These are phyloP conservation scores for Drosophila phalerata DNA, from an alignment of 2,888 invertebrate genomes.

Conservation along the genomic window DNA sequence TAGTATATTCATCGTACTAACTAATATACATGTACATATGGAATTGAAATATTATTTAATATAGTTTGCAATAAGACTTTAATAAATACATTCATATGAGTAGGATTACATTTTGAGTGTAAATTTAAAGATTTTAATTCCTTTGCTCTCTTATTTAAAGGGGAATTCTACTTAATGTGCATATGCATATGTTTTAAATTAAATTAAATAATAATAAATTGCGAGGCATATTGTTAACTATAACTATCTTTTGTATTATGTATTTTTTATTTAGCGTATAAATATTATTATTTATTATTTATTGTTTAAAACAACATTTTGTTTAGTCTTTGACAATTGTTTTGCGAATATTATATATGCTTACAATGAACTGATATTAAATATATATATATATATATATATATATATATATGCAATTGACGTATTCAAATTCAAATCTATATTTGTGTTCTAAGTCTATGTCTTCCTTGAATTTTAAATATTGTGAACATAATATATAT, in stretches of 20 bases:
- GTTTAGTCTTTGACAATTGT: conserved; percentile 58
- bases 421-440: background rate
- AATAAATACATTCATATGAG: background rate
- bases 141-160: background rate
- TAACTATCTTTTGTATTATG: conserved; percentile 18
- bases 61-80: background rate
- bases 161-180: background rate
- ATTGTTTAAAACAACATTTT: conserved; percentile 48
- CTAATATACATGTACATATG: conserved; percentile 1
- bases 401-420: conserved; percentile 6
- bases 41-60: background rate
- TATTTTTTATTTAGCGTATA: conserved; percentile 7
- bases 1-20: background rate
- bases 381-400: background rate
- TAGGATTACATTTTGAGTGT: background rate
- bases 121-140: background rate
- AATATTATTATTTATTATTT: conserved; percentile 13
- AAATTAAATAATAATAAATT: conserved; percentile 33
- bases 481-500: conserved; percentile 1
- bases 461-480: background rate
- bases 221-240: conserved; percentile 61
- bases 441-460: conserved; percentile 2
- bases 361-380: background rate
- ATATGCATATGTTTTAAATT: conserved; percentile 4
- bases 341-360: conserved; percentile 21